These are phyloP conservation scores for Moxostoma hubbsi DNA, from an alignment of 2,797 vertebrate species.

Conservation along the genomic window DNA sequence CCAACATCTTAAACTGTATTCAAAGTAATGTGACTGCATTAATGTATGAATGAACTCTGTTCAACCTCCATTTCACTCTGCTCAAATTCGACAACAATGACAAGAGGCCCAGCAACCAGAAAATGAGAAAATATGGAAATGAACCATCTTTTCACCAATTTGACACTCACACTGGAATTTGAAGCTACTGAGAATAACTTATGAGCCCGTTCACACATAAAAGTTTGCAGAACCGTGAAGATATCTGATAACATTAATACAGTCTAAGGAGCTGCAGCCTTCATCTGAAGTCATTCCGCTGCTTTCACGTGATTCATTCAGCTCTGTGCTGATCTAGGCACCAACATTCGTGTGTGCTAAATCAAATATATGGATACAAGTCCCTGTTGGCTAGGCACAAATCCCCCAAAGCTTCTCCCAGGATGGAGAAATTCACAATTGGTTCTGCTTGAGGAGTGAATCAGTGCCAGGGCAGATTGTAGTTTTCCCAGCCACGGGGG, in stretches of 20 bases:
- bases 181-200: conserved; percentile 44
- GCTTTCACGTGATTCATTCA: conserved; percentile 26
- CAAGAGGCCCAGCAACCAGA: conserved; percentile 39
- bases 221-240: conserved; percentile 41
- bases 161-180: conserved; percentile 42
- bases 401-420: conserved; percentile 39
- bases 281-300: conserved; percentile 42
- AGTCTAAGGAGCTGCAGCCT: conserved; percentile 40
- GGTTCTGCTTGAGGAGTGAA: conserved; percentile 43
- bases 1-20: conserved; percentile 26
- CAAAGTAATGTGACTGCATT: conserved; percentile 21
- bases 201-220: conserved; percentile 21
- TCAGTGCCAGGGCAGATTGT: conserved; percentile 46
- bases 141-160: conserved; percentile 47
- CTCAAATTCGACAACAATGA: conserved; percentile 31
- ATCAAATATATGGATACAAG: conserved; percentile 59
- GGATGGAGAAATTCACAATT: conserved; percentile 47
- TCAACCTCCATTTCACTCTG: conserved; percentile 2
- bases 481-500: conserved; percentile 30
- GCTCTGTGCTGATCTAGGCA: conserved; percentile 52
- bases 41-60: conserved; percentile 24
- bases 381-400: conserved; percentile 42
- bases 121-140: conserved; percentile 57
- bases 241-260: conserved; percentile 54
- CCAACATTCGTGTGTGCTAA: conserved; percentile 57